These are phyloP conservation scores for Germaria angustata DNA, from an alignment of 2,888 invertebrate genomes.

Conservation along the genomic window DNA sequence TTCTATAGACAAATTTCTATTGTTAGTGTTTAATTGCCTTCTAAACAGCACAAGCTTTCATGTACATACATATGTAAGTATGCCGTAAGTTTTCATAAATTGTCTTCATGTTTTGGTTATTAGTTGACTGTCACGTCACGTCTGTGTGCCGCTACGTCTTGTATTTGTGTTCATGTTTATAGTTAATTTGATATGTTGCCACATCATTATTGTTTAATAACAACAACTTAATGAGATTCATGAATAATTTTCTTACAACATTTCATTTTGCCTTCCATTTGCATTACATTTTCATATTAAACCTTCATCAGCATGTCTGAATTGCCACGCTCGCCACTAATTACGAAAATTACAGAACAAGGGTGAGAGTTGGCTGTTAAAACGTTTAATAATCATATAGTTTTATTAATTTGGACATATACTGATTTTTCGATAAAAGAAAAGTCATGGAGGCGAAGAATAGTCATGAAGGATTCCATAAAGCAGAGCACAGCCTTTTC, in stretches of 20 bases:
- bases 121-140: background rate
- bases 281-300: background rate
- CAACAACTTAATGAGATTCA: conserved; percentile 39
- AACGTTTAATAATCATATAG: background rate
- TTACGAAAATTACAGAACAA: background rate
- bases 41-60: conserved; percentile 5
- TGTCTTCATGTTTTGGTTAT: background rate
- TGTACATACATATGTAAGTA: no score
- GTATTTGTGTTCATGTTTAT: background rate
- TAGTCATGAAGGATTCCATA: no score
- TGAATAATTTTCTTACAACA: conserved; percentile 22
- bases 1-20: background rate
- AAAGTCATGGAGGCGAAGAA: no score
- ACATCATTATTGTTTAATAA: conserved; percentile 37
- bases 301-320: background rate
- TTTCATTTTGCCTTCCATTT: background rate
- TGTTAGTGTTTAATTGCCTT: conserved; percentile 44
- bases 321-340: background rate
- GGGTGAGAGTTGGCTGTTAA: background rate
- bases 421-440: no score
- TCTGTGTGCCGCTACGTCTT: background rate
- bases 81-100: no score
- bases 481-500: no score
- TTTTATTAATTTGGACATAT: background rate
- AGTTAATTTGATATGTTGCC: conserved; percentile 19